Evolutionary conservation across 2,797 vertebrate species (phyloP).

Genomic region (Intellagama lesueurii): DNA sequence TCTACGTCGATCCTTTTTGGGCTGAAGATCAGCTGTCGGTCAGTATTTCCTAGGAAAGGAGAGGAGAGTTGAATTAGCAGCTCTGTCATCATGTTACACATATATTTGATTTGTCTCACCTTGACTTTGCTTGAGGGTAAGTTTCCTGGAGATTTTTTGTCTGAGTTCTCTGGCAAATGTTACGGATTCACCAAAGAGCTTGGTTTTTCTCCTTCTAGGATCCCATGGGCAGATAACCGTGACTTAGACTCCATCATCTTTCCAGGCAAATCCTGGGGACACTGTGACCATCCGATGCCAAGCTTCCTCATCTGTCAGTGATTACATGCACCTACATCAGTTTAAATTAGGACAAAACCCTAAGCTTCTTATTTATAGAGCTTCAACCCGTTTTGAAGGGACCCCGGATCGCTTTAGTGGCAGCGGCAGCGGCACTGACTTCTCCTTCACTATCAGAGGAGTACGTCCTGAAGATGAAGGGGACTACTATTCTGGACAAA

Average conservation of each 20-base stretch:
- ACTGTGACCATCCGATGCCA: constrained; percentile 20
- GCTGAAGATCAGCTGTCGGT: not conserved
- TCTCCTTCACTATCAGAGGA: not conserved
- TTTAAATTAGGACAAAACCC: not conserved
- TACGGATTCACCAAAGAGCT: not conserved
- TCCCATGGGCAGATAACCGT: constrained; percentile 18
- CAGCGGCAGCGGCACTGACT: not conserved
- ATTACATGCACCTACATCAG: not conserved
- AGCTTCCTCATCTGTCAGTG: not conserved
- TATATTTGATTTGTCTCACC: not conserved
- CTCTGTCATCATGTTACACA: not conserved
- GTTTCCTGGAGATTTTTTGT: not conserved
- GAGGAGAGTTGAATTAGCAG: not conserved
- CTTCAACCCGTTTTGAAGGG: not conserved
- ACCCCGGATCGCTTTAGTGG: not conserved
- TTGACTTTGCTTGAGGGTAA: not conserved
- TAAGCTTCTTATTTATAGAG: not conserved
- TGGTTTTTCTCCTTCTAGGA: not conserved
- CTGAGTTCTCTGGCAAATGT: not conserved
- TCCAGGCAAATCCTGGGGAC: not conserved
- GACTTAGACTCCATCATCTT: constrained; percentile 3
- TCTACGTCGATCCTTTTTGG: not conserved
- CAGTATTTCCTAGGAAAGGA: not conserved
- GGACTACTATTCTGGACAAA: not conserved
- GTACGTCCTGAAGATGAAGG: not conserved